Percentiles rank a stretch among this genome's conserved stretches.
Conservation (phyloP, 2,113 vertebrate species). For the Stigmatopora argus region DNA sequence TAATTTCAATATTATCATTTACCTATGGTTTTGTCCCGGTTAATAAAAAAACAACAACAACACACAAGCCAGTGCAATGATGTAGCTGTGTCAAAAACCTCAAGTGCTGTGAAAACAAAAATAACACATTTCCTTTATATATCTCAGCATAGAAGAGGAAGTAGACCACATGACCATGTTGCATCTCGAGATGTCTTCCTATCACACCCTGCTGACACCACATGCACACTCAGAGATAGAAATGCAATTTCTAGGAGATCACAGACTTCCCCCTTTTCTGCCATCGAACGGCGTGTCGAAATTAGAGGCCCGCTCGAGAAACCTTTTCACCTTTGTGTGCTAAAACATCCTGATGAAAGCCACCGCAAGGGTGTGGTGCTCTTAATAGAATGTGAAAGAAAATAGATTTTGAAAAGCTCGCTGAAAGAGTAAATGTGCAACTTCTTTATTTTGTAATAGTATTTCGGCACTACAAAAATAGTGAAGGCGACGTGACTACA, state of each 20-base stretch:
- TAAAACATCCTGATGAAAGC: slow-evolving; percentile 42
- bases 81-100: neutral
- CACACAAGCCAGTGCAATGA: neutral
- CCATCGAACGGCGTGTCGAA: slow-evolving; percentile 17
- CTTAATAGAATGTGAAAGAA: slow-evolving; percentile 5
- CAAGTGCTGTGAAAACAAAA: slow-evolving; percentile 39
- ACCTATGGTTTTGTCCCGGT: neutral
- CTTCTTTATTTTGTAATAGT: neutral
- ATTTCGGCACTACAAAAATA: neutral
- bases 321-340: slow-evolving; percentile 33
- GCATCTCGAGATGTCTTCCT: slow-evolving; percentile 40
- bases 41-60: neutral
- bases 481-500: neutral
- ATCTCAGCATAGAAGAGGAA: slow-evolving; percentile 58
- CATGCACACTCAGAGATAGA: slow-evolving; percentile 4
- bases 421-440: neutral
- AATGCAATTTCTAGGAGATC: slow-evolving; percentile 33
- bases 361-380: slow-evolving; percentile 18
- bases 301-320: slow-evolving; percentile 1
- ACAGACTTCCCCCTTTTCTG: slow-evolving; percentile 54
- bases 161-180: slow-evolving; percentile 52
- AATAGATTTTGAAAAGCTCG: neutral
- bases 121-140: slow-evolving; percentile 70
- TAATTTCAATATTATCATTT: neutral
- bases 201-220: slow-evolving; percentile 45